Base-by-base conservation (phyloP, 2,888 invertebrate genomes). In the Drosophila rellima region DNA sequence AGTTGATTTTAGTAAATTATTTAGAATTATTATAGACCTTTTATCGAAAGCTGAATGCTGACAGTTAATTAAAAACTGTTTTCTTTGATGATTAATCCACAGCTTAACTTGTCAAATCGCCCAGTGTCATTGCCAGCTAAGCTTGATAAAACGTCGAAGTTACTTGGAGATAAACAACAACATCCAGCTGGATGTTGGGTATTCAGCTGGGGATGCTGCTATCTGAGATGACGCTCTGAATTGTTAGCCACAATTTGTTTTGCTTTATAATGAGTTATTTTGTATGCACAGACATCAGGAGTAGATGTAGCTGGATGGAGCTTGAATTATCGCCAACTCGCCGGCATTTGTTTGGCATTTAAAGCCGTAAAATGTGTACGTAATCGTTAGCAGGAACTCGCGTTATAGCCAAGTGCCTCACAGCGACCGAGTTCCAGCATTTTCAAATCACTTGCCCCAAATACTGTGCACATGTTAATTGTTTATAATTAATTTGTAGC, bases 171-270 rank as follows among this genome's bases (percentile, higher is more conserved):
- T 64, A 83, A 80, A 80, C 74, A 80, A 69, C 74, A 57, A 23
- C 57, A 47, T 59, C 13, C 47, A 17, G 40, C 11, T 13, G 37
- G 51, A 7, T n/a, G 15, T 55, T 17, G 52, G 0, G 23, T n/a
- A 45, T 35, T n/a, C 39, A 10, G 11, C 11, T 18, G 37, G 5
- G 44, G 54, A 17, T 15, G 52, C 35, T 73, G 72, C 26, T 72
- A 68, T 69, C 75, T 81, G 67, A 80, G 82, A 89, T 85, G 82
- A 64, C 72, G 78, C 66, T 66, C 65, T 78, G 83, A 83, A 80
- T 75, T 79, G 82, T 80, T 81, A 57, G 83, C 84, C 78, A 75
- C 80, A 85, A 83, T 88, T 87, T 85, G 82, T 89, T 87, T 77
- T 73, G 68, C 73, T 75, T 75, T 78, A 85, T 84, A 84, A 84